phyloP scores from a whole-genome alignment of 2,113 vertebrate genomes.

The Vireo altiloquus region DNA sequence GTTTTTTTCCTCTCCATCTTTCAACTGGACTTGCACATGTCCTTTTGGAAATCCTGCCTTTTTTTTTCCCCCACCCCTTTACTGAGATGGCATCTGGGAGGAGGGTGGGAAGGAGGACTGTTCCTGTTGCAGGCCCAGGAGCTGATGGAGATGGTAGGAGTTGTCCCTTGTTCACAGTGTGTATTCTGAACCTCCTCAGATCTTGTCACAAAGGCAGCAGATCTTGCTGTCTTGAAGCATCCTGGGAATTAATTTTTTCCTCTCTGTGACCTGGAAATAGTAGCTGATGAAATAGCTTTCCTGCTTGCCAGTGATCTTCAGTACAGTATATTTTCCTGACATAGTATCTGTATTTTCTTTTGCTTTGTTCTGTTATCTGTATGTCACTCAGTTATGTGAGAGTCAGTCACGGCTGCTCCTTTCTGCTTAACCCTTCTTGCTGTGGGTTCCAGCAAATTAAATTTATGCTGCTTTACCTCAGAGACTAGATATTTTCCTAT shows the following conservation, averaged over 20 bases:
- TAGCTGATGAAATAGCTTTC: conserved; percentile 44
- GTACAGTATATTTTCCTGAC: not conserved
- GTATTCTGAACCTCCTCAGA: not conserved
- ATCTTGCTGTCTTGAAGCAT: not conserved
- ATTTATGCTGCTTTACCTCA: not conserved
- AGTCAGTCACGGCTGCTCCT: not conserved
- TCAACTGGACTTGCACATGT: not conserved
- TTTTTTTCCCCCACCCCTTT: no score
- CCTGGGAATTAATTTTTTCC: conserved; percentile 25
- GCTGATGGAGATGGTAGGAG: not conserved
- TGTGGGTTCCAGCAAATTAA: not conserved
- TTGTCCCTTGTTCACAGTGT: not conserved
- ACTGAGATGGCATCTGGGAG: not conserved
- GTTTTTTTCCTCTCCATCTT: not conserved
- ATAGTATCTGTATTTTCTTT: not conserved
- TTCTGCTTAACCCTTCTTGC: not conserved
- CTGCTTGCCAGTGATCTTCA: not conserved
- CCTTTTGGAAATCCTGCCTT: not conserved
- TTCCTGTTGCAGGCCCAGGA: not conserved
- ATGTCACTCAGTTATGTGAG: not conserved
- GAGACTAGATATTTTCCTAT: not conserved
- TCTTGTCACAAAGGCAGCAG: not conserved
- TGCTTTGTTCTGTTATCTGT: not conserved
- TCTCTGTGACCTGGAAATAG: conserved; percentile 40
- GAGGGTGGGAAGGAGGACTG: not conserved